phyloP scores from a whole-genome alignment of 2,113 vertebrate species.

The Otocyon megalotis region DNA sequence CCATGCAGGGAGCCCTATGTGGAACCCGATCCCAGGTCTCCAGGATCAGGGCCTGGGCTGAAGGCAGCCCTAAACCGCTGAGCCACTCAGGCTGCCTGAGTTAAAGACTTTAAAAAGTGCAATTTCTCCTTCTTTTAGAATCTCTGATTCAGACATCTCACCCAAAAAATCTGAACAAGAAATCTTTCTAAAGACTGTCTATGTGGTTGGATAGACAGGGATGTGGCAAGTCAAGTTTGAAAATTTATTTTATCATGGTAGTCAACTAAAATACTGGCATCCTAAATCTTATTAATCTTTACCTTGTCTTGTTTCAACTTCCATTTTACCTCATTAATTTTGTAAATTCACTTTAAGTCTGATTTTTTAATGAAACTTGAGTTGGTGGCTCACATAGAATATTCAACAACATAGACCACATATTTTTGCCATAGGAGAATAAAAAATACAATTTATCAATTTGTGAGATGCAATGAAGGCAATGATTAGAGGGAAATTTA shows the following conservation, averaged over 20 bases:
- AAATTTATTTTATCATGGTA: neutral
- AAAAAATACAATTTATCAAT: neutral
- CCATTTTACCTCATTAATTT: neutral
- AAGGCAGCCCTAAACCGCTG: too few species aligned
- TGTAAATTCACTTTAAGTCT: neutral
- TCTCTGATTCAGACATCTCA: neutral
- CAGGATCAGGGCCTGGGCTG: too few species aligned
- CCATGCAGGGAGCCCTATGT: too few species aligned
- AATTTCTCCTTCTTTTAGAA: neutral
- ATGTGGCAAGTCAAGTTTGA: neutral
- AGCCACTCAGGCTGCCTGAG: neutral
- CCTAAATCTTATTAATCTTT: neutral
- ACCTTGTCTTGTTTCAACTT: neutral
- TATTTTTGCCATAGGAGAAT: constrained; percentile 21
- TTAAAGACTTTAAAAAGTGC: neutral
- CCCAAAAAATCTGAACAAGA: neutral
- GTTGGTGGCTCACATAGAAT: neutral
- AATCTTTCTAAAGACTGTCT: constrained; percentile 3
- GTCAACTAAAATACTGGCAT: neutral
- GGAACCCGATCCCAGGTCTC: too few species aligned
- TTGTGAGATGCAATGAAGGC: neutral
- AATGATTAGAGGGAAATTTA: neutral
- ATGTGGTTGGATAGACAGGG: neutral
- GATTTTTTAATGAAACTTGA: neutral
- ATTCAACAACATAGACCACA: neutral